These are phyloP conservation scores for Esox lucius DNA, from an alignment of 2,797 vertebrate species.

Conservation along the genomic window DNA sequence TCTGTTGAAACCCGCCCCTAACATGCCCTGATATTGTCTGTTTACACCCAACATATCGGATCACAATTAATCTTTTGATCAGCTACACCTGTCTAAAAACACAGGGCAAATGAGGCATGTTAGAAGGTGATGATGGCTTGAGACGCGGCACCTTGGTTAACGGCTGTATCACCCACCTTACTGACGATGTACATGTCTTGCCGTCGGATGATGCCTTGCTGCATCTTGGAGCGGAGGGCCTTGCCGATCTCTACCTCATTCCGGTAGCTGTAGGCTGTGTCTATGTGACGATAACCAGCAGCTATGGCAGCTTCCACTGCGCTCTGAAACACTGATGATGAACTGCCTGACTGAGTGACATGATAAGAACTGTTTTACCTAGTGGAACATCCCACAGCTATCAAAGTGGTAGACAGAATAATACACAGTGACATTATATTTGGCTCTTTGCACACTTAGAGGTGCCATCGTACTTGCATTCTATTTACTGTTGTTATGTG, in stretches of 20 bases:
- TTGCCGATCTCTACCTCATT: constrained; percentile 72
- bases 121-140: too few species aligned
- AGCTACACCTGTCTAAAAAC: too few species aligned
- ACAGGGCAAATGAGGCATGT: too few species aligned
- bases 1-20: too few species aligned
- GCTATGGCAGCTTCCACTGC: constrained; percentile 75
- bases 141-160: too few species aligned
- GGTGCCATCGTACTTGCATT: too few species aligned
- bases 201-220: constrained; percentile 72
- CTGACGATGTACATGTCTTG: constrained; percentile 79
- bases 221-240: constrained; percentile 72
- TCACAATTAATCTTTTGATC: too few species aligned
- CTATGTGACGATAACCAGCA: constrained; percentile 78
- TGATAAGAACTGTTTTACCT: background rate
- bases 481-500: too few species aligned
- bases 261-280: constrained; percentile 68
- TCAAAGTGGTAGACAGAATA: background rate
- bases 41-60: too few species aligned
- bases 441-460: too few species aligned
- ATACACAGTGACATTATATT: background rate
- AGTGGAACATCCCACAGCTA: background rate
- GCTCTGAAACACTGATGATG: constrained; percentile 49
- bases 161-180: constrained; percentile 60
- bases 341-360: background rate
- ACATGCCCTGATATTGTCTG: too few species aligned